phyloP scores from a whole-genome alignment of 2,797 vertebrate species.

The Brotula barbata region DNA sequence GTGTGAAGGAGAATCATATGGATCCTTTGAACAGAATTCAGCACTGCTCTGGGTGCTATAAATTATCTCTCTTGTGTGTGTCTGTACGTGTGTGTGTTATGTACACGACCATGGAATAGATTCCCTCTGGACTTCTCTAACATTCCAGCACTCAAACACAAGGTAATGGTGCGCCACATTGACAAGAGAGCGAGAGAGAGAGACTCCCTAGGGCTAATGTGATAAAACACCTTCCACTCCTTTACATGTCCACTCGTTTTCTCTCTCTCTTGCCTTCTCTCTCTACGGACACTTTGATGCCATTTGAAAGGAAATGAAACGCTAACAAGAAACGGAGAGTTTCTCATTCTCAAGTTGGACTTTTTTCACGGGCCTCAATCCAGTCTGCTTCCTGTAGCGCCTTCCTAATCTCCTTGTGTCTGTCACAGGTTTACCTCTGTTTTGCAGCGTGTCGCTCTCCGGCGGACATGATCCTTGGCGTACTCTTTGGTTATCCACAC shows the following conservation, averaged over 20 bases:
- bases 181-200: conserved; percentile 13
- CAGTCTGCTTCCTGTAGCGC: conserved; percentile 14
- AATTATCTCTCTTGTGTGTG: conserved; percentile 31
- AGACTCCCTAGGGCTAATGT: conserved; percentile 33
- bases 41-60: conserved; percentile 37
- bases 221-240: conserved; percentile 54
- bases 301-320: conserved; percentile 48
- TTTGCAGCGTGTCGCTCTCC: background rate
- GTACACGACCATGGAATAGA: conserved; percentile 9
- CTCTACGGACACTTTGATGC: conserved; percentile 44
- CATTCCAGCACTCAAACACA: conserved; percentile 36
- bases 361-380: background rate
- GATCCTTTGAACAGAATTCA: conserved; percentile 51
- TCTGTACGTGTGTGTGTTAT: conserved; percentile 14
- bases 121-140: conserved; percentile 46
- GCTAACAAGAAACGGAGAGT: conserved; percentile 42
- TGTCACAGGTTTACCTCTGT: conserved; percentile 13
- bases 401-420: conserved; percentile 12
- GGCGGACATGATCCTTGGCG: background rate
- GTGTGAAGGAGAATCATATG: conserved; percentile 55
- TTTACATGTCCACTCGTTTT: conserved; percentile 42
- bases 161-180: conserved; percentile 15
- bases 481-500: background rate
- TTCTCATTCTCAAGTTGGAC: conserved; percentile 33
- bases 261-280: background rate